These are phyloP conservation scores for Muscicapa comitata DNA, from an alignment of 2,797 vertebrate species.

Conservation along the genomic window DNA sequence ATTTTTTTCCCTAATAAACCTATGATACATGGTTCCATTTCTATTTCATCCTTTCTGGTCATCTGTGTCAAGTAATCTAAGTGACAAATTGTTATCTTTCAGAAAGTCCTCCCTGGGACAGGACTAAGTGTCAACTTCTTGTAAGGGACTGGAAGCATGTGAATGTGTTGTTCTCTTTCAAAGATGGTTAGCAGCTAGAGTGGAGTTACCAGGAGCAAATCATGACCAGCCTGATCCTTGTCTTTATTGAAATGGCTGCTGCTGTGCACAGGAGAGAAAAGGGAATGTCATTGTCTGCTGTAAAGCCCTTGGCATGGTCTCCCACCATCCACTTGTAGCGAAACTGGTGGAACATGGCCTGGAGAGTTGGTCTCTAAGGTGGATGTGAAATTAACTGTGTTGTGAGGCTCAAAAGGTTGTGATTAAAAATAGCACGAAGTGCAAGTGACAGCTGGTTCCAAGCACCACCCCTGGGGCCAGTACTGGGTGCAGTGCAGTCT, in stretches of 20 bases:
- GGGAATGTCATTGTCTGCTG: neutral
- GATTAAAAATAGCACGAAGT: neutral
- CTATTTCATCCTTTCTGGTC: constrained; percentile 4
- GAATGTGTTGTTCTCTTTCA: neutral
- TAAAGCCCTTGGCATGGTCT: neutral
- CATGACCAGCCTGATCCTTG: neutral
- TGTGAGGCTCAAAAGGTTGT: neutral
- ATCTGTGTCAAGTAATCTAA: neutral
- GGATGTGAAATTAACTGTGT: neutral
- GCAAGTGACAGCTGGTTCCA: neutral
- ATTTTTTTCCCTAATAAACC: constrained; percentile 26
- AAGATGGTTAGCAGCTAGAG: neutral
- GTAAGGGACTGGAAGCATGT: neutral
- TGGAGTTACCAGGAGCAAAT: neutral
- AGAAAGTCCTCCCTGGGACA: neutral
- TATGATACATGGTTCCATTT: constrained; percentile 16
- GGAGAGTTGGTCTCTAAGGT: neutral
- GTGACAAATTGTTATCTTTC: neutral
- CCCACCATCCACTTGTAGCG: rapidly evolving
- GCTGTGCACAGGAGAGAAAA: neutral
- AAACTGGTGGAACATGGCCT: neutral
- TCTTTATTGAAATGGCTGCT: neutral
- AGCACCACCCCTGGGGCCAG: neutral
- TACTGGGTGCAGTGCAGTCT: neutral
- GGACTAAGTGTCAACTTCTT: neutral